Evolutionary conservation across 2,888 invertebrate species (phyloP).

Genomic region (Isoperla grammatica): DNA sequence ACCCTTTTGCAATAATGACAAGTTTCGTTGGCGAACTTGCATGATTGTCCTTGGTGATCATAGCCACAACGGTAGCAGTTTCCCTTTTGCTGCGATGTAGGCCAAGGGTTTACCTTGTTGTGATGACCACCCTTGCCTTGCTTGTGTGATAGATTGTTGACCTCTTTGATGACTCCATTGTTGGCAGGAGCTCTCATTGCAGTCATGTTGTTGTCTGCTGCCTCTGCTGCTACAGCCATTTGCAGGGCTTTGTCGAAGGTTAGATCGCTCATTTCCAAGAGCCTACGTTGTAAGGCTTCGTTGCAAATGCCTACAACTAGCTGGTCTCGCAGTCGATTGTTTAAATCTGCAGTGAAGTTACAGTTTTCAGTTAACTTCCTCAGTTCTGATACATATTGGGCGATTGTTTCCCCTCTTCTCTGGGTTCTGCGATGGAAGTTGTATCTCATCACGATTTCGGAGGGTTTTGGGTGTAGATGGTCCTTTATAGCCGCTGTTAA

Average conservation of each 20-base stretch:
- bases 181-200: no score
- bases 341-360: conserved; percentile 1
- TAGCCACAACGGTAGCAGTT: no score
- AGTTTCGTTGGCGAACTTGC: not conserved
- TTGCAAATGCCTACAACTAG: not conserved
- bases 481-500: not conserved
- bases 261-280: not conserved
- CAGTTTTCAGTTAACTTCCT: conserved; percentile 1
- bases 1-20: not conserved
- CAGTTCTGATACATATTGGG: conserved; percentile 7
- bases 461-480: conserved; percentile 9
- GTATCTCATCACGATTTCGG: conserved; percentile 3
- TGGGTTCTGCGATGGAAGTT: not conserved
- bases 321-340: conserved; percentile 1
- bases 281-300: conserved; percentile 6
- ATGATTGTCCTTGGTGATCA: not conserved
- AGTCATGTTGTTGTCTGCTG: not conserved
- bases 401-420: conserved; percentile 12
- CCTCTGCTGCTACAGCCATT: conserved; percentile 5
- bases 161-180: no score
- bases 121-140: not conserved
- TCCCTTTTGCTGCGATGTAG: no score
- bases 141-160: not conserved
- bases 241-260: not conserved
- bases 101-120: not conserved